These are phyloP conservation scores for Pseudochirops corinnae DNA, from an alignment of 2,797 vertebrate genomes.

Conservation along the genomic window DNA sequence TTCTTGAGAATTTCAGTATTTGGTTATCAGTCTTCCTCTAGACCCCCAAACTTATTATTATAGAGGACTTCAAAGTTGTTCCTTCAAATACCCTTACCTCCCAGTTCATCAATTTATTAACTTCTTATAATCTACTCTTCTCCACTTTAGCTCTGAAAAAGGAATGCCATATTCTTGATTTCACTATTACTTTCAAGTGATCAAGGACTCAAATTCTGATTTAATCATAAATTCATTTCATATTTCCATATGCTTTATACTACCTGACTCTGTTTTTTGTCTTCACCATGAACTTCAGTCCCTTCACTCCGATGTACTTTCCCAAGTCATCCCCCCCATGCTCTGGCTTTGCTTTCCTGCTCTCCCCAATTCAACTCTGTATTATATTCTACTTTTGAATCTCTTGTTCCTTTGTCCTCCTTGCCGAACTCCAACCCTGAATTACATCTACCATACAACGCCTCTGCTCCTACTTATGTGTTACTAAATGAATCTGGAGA, in stretches of 20 bases:
- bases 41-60: neutral
- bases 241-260: neutral
- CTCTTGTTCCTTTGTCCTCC: neutral
- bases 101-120: neutral
- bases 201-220: neutral
- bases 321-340: neutral
- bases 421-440: neutral
- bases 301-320: neutral
- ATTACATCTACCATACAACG: neutral
- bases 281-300: neutral
- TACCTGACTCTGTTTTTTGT: neutral
- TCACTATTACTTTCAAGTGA: neutral
- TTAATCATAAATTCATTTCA: neutral
- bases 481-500: neutral
- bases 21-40: neutral
- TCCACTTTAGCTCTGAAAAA: neutral
- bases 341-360: neutral
- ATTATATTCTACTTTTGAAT: neutral
- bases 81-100: neutral
- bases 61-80: neutral
- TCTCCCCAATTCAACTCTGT: neutral
- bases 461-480: neutral
- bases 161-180: neutral
- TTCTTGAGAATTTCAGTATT: neutral
- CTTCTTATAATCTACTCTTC: neutral